phyloP scores from a whole-genome alignment of 2,888 invertebrate genomes.

The Melanophora roralis region DNA sequence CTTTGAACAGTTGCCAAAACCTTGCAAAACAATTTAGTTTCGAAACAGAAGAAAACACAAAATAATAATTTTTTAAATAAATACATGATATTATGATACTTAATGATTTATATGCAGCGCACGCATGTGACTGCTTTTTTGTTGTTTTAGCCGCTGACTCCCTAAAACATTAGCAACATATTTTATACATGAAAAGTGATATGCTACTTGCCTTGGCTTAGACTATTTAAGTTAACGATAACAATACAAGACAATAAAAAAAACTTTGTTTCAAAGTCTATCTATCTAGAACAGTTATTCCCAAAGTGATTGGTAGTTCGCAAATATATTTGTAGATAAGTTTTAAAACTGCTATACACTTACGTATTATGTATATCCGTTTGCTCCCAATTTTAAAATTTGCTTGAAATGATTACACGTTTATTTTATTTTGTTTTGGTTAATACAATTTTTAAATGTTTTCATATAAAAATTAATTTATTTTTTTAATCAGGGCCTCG shows the following conservation, averaged over 20 bases:
- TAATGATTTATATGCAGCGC: constrained; percentile 60
- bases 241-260: constrained; percentile 8
- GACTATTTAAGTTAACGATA: not conserved
- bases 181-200: constrained; percentile 30
- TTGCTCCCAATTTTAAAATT: too few relatives aligned
- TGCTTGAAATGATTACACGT: too few relatives aligned
- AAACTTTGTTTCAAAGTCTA: constrained; percentile 8
- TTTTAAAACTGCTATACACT: too few relatives aligned
- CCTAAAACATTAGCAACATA: constrained; percentile 16
- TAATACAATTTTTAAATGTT: too few relatives aligned
- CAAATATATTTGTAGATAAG: too few relatives aligned
- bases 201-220: not conserved
- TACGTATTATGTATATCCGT: too few relatives aligned
- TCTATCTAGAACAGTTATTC: not conserved
- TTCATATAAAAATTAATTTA: too few relatives aligned
- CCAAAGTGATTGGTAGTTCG: too few relatives aligned
- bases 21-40: constrained; percentile 30
- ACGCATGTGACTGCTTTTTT: constrained; percentile 41
- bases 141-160: not conserved
- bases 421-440: too few relatives aligned
- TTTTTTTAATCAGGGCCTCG: too few relatives aligned
- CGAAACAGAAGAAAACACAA: constrained; percentile 28
- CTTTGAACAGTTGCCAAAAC: constrained; percentile 57
- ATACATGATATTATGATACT: constrained; percentile 33
- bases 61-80: constrained; percentile 43